Base-by-base conservation (phyloP, 30 jellyfish, hydroid and myxozoan genomes). In the Sanderia malayensis region DNA sequence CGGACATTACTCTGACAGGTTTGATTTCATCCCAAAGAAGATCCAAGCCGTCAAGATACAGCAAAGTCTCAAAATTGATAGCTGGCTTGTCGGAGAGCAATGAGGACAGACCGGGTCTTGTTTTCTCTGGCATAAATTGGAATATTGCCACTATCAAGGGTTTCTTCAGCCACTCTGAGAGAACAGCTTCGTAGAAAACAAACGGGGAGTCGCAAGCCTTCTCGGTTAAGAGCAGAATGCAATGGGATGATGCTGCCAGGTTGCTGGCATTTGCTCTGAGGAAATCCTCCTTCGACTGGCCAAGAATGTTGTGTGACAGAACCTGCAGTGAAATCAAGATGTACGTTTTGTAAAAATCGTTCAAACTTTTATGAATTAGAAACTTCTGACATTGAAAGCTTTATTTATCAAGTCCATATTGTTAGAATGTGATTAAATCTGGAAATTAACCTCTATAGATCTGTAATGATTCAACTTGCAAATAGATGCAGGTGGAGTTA, bases 271-370 rank as follows among this genome's bases (percentile, higher is more conserved):
- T 81, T 9, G 58, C 21, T 24, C 71, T 13, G 31, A 81, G 73
- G 74, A 81, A 81, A 20, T 81, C 94, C 17, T 81, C 94, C 46
- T 71, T 70, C 9, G 94, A 70, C n/a, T 70, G 81, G 71, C 94
- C 94, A n/a, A 81, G 86, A 33, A 25, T 70, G 68, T 27, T 33
- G 0, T 70, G 94, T 7, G 86, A 81, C 52, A 44, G 49, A 0
- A 81, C 86, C 94, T 81, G 57, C 1, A 23, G 46, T 37, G 8
- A 21, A 37, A 58, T 4, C 11, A 28, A 18, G 7, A 24, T n/a
- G n/a, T n/a, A n/a, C n/a, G n/a, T n/a, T n/a, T n/a, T n/a, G n/a
- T n/a, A n/a, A n/a, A n/a, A n/a, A n/a, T n/a, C n/a, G n/a, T n/a
- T n/a, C n/a, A n/a, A n/a, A n/a, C n/a, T n/a, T n/a, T n/a, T n/a